Percentiles rank a stretch among this genome's conserved stretches.
phyloP scores from a whole-genome alignment of 1,140 invertebrate species.

The Sarcophaga peregrina region DNA sequence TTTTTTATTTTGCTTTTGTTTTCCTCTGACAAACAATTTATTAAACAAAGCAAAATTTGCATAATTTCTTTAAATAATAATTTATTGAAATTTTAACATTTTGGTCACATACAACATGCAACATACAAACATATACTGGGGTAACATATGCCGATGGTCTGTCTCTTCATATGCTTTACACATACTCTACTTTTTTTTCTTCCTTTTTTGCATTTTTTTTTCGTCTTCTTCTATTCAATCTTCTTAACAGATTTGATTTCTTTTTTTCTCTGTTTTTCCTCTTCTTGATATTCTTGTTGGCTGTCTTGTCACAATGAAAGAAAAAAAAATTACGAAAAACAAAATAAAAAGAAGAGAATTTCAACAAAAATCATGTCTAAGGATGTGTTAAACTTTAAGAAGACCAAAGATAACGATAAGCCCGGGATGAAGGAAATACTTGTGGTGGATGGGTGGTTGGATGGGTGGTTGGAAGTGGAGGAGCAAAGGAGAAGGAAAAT shows the following conservation, averaged over 20 bases:
- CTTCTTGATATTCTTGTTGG: too few relatives aligned
- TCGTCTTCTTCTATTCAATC: neutral
- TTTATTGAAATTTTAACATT: neutral
- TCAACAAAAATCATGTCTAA: neutral
- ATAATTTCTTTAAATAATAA: constrained; percentile 9
- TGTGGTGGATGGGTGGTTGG: neutral
- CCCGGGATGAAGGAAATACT: neutral
- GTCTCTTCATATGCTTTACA: too few relatives aligned
- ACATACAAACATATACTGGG: neutral
- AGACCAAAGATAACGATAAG: too few relatives aligned
- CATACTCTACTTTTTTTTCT: too few relatives aligned
- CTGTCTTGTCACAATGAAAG: too few relatives aligned
- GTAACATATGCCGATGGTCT: too few relatives aligned
- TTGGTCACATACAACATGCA: neutral
- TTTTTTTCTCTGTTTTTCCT: neutral
- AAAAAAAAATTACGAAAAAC: neutral
- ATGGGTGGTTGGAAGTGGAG: neutral
- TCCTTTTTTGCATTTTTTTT: too few relatives aligned
- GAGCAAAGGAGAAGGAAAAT: neutral
- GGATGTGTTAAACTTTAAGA: neutral
- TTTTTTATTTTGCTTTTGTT: too few relatives aligned
- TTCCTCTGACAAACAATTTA: neutral
- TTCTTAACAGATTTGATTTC: neutral
- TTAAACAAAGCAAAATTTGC: constrained; percentile 2
- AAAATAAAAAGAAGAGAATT: neutral